Percentiles rank a stretch among this genome's conserved stretches.
Evolutionary conservation across 2,797 vertebrate genomes (phyloP).

Genomic region (Tokudaia tokunoshimensis): DNA sequence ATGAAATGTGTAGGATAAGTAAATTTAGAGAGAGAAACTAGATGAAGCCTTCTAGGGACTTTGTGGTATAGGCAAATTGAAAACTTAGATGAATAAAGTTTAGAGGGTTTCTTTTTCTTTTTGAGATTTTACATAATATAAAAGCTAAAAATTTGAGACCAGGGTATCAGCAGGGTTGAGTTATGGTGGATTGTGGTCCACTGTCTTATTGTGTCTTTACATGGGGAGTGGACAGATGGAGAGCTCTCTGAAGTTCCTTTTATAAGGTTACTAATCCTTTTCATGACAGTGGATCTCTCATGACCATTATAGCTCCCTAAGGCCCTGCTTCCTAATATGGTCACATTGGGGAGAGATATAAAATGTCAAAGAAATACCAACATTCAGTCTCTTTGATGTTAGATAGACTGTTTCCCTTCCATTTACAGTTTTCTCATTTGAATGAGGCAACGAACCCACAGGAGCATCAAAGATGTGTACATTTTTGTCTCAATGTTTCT

Average conservation of each 20-base stretch:
- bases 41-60: background rate
- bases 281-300: background rate
- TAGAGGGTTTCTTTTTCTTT: background rate
- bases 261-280: background rate
- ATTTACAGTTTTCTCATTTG: slow-evolving; percentile 34
- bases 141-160: background rate
- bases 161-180: background rate
- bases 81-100: background rate
- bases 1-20: background rate
- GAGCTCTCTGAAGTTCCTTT: background rate
- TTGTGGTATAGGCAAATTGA: background rate
- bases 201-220: background rate
- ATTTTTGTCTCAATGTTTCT: background rate
- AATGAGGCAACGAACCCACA: background rate
- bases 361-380: background rate
- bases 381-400: background rate
- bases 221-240: background rate
- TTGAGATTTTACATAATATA: background rate
- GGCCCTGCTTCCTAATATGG: background rate
- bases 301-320: background rate
- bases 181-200: background rate
- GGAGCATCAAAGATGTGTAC: background rate
- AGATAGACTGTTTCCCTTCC: background rate
- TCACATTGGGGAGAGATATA: background rate
- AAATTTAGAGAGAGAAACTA: background rate